A percentile compares a stretch with the other conserved stretches of the same genome.
These are phyloP conservation scores for Thrips palmi DNA, from an alignment of 1,140 invertebrate species.

Conservation along the genomic window DNA sequence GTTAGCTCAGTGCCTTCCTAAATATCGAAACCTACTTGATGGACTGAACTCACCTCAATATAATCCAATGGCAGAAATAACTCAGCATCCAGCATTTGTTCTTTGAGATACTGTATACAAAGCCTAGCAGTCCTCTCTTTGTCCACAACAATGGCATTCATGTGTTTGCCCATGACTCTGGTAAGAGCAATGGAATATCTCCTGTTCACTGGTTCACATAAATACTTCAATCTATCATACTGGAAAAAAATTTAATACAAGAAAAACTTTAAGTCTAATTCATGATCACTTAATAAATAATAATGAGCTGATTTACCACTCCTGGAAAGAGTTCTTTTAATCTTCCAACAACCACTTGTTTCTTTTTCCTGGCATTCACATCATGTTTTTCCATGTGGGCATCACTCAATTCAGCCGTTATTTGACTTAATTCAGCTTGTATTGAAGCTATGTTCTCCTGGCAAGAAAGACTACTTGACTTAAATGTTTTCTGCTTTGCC, in stretches of 20 bases:
- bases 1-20: too few species aligned
- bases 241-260: slow-evolving; percentile 22
- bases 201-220: slow-evolving; percentile 98
- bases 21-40: too few species aligned
- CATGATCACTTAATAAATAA: not conserved
- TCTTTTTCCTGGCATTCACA: slow-evolving; percentile 81
- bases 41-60: too few species aligned
- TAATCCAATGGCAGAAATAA: slow-evolving; percentile 96
- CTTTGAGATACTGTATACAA: slow-evolving; percentile 96
- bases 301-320: slow-evolving; percentile 55
- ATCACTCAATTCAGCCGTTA: slow-evolving; percentile 85
- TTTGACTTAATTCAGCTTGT: slow-evolving; percentile 70
- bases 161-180: slow-evolving; percentile 96
- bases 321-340: slow-evolving; percentile 93
- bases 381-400: slow-evolving; percentile 97
- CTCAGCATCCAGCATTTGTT: slow-evolving; percentile 94
- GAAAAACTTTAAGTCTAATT: not conserved
- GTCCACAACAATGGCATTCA: slow-evolving; percentile 99
- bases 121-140: slow-evolving; percentile 92
- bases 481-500: slow-evolving; percentile 51
- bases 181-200: slow-evolving; percentile 95
- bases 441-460: slow-evolving; percentile 78
- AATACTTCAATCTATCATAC: slow-evolving; percentile 96
- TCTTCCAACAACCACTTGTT: slow-evolving; percentile 95
- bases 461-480: slow-evolving; percentile 74